These are phyloP conservation scores for Caenorhabditis sp. DNA, from an alignment of 2,888 invertebrate genomes.

Conservation along the genomic window DNA sequence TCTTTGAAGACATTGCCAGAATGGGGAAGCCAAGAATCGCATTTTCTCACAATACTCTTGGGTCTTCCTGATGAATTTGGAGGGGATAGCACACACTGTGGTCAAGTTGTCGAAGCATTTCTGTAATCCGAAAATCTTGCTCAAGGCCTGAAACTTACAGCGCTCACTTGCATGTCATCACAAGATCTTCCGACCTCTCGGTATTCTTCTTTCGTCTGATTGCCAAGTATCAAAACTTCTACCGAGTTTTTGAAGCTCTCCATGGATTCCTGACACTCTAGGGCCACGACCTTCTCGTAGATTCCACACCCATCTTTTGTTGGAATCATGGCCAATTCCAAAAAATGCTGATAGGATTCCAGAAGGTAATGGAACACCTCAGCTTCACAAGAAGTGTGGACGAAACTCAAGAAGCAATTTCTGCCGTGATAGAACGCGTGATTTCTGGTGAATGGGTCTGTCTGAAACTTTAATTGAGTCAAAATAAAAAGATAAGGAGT, in stretches of 20 bases:
- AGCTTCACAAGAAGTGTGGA: not conserved
- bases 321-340: conserved; percentile 21
- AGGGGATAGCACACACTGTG: conserved; percentile 7
- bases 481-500: not conserved
- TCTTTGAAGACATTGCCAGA: conserved; percentile 23
- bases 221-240: not conserved
- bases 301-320: conserved; percentile 1
- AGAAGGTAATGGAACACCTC: not conserved
- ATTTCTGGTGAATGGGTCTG: conserved; percentile 7
- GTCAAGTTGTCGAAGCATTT: conserved; percentile 1
- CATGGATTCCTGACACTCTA: conserved; percentile 15
- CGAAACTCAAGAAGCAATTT: conserved; percentile 1
- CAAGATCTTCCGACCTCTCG: not conserved
- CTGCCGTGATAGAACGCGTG: conserved; percentile 8
- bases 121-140: not conserved
- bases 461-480: conserved; percentile 1
- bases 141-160: not conserved
- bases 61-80: not conserved
- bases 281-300: conserved; percentile 9
- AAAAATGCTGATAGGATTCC: not conserved
- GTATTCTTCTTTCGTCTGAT: conserved; percentile 17
- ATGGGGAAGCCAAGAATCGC: conserved; percentile 13
- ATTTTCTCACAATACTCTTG: conserved; percentile 17
- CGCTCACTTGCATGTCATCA: conserved; percentile 31
- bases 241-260: not conserved